Conservation (phyloP, 2,113 vertebrate genomes). For the Bufo bufo region DNA sequence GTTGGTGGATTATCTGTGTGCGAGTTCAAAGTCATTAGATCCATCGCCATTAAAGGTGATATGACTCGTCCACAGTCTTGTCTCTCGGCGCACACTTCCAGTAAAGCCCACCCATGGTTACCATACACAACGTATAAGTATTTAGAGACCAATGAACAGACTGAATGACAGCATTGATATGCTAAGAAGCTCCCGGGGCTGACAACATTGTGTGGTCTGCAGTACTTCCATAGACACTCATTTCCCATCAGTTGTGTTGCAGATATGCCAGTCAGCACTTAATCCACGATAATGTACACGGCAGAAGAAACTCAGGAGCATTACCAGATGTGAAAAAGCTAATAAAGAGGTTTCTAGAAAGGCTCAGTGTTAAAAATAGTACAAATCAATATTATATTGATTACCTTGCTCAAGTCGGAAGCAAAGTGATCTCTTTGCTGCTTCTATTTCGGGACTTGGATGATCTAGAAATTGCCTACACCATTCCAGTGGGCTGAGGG, state of each 20-base stretch:
- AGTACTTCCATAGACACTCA: background rate
- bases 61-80: background rate
- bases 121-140: background rate
- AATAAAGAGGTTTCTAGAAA: background rate
- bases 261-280: background rate
- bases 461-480: slow-evolving; percentile 93
- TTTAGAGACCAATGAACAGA: background rate
- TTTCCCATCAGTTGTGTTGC: background rate
- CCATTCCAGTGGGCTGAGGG: slow-evolving; percentile 88
- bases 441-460: slow-evolving; percentile 89
- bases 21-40: background rate
- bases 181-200: background rate
- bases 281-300: background rate
- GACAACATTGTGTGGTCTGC: no score
- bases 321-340: background rate
- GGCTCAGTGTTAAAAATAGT: background rate
- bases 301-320: background rate
- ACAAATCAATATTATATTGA: background rate
- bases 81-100: background rate
- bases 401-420: slow-evolving; percentile 97
- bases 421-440: slow-evolving; percentile 89
- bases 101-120: background rate
- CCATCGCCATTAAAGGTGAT: background rate
- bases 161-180: background rate
- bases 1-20: no score